Evolutionary conservation across 2,113 vertebrate species (phyloP).

Genomic region (Nothoprocta pentlandii): DNA sequence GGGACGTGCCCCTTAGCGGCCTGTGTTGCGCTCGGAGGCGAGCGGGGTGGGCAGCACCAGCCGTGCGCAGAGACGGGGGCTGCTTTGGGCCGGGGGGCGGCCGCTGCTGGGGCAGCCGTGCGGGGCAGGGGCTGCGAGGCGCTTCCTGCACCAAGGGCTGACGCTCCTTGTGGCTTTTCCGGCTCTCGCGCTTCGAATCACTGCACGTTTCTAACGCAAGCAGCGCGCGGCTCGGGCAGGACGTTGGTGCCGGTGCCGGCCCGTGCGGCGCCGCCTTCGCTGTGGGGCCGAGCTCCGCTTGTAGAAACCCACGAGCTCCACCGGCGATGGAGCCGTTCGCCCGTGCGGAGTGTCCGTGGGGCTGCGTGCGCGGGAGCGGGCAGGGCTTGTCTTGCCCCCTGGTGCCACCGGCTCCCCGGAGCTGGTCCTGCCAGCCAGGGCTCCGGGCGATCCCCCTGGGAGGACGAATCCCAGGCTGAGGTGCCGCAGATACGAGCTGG

Average conservation of each 20-base stretch:
- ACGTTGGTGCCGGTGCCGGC: background rate
- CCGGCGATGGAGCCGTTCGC: background rate
- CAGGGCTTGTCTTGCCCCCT: fast-evolving
- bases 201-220: fast-evolving
- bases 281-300: background rate
- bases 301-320: background rate
- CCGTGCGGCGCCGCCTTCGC: background rate
- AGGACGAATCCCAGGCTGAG: background rate
- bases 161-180: background rate
- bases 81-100: background rate
- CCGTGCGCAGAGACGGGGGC: fast-evolving
- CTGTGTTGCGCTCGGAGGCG: background rate
- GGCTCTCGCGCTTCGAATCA: background rate
- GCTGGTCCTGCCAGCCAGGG: background rate
- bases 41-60: background rate
- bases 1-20: background rate
- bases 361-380: background rate
- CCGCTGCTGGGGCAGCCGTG: background rate
- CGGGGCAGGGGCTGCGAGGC: background rate
- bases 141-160: background rate
- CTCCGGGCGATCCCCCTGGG: background rate
- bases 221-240: fast-evolving
- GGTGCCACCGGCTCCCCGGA: background rate
- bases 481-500: background rate
- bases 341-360: background rate